Conservation (phyloP, 2,113 vertebrate species). For the Synodontis membranacea region DNA sequence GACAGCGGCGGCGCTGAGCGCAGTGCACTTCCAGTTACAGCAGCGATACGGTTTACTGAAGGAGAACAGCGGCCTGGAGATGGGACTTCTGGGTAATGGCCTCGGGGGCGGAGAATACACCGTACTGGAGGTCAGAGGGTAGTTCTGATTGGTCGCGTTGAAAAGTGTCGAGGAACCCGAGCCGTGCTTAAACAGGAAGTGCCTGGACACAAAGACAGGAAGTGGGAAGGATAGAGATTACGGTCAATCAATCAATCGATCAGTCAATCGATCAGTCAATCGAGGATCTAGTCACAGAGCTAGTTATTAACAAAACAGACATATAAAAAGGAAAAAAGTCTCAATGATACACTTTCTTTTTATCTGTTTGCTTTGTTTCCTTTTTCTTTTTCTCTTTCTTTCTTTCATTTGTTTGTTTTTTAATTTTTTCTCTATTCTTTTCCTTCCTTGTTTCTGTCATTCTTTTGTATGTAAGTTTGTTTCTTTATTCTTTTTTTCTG, state of each 20-base stretch:
- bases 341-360: not conserved
- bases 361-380: not conserved
- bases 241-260: not conserved
- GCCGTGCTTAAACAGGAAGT: conserved; percentile 90
- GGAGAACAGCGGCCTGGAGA: conserved; percentile 84
- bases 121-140: conserved; percentile 87
- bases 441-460: not conserved
- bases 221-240: not conserved
- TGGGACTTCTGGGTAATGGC: conserved; percentile 84
- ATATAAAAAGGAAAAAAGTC: not conserved
- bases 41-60: conserved; percentile 89
- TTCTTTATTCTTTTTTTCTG: not conserved
- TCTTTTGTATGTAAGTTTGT: not conserved
- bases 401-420: not conserved
- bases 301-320: not conserved
- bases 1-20: conserved; percentile 83
- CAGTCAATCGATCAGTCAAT: not conserved
- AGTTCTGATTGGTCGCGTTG: conserved; percentile 86
- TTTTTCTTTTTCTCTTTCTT: not conserved
- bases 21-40: conserved; percentile 90
- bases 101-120: conserved; percentile 88
- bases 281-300: not conserved
- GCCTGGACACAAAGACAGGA: conserved; percentile 69
- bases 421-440: not conserved
- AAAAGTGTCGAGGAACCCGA: conserved; percentile 87